These are phyloP conservation scores for Capricornis sumatraensis DNA, from an alignment of 2,113 vertebrate species.

Conservation along the genomic window DNA sequence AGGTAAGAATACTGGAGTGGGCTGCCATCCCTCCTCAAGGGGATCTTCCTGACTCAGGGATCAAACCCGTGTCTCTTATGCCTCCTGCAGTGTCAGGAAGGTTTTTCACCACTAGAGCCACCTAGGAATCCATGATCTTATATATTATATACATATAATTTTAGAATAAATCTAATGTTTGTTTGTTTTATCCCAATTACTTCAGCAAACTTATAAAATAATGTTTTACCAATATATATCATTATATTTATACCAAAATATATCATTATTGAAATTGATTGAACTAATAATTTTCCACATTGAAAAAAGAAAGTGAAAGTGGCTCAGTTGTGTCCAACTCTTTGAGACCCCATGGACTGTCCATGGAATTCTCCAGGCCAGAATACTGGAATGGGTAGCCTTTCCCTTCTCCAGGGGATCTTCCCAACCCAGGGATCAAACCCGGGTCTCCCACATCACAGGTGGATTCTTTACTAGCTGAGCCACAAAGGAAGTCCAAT, in stretches of 20 bases:
- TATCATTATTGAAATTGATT: not conserved
- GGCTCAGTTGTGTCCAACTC: not conserved
- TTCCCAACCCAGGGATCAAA: not conserved
- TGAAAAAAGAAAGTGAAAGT: not conserved
- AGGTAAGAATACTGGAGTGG: not conserved
- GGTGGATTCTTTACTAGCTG: not conserved
- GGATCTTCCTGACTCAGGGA: not conserved
- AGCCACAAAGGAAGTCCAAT: not conserved
- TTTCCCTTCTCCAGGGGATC: not conserved
- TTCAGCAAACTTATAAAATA: not conserved
- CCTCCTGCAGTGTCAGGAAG: not conserved
- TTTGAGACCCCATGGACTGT: not conserved
- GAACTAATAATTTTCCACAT: not conserved
- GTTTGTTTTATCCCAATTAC: not conserved
- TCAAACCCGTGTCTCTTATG: accelerated
- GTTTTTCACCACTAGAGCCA: not conserved
- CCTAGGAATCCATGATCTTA: not conserved
- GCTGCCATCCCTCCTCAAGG: not conserved
- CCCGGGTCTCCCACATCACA: not conserved
- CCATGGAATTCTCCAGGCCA: not conserved
- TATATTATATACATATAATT: not conserved
- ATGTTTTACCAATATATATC: not conserved
- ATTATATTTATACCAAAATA: not conserved
- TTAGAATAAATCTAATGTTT: not conserved
- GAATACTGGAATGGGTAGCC: not conserved